Evolutionary conservation across 2,113 vertebrate genomes (phyloP).

Genomic region (Centropristis striata): DNA sequence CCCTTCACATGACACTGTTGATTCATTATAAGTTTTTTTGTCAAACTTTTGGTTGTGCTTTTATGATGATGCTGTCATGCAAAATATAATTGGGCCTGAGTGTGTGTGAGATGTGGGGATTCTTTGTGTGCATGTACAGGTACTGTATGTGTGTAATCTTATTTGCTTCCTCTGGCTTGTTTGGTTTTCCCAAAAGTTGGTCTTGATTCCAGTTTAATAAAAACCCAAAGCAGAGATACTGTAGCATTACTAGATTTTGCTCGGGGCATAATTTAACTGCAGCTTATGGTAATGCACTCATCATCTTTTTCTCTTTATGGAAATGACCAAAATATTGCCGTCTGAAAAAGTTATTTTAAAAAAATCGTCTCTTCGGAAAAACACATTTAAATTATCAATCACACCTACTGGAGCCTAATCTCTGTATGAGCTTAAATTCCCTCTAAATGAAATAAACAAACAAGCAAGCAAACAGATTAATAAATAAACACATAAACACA

Average conservation of each 20-base stretch:
- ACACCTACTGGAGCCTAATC: conserved; percentile 29
- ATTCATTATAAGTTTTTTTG: conserved; percentile 8
- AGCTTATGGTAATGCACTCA: conserved; percentile 27
- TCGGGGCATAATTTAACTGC: conserved; percentile 39
- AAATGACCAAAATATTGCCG: conserved; percentile 25
- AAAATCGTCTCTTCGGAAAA: conserved; percentile 10
- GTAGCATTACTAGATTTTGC: conserved; percentile 11
- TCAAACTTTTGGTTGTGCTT: neutral
- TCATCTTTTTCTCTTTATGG: conserved; percentile 38
- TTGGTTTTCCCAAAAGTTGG: conserved; percentile 21
- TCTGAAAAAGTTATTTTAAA: conserved; percentile 39
- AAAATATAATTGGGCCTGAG: neutral
- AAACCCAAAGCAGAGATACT: conserved; percentile 23
- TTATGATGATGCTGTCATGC: neutral
- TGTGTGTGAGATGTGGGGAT: neutral
- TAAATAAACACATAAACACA: conserved; percentile 49
- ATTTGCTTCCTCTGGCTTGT: neutral
- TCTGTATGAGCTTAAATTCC: conserved; percentile 1
- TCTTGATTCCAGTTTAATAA: conserved; percentile 38
- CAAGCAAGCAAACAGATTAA: conserved; percentile 55
- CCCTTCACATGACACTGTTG: conserved; percentile 23
- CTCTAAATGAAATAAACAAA: conserved; percentile 43
- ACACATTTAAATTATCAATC: conserved; percentile 54
- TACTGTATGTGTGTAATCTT: neutral
- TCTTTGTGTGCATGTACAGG: neutral